Conservation (phyloP, 2,888 invertebrate species). For the Suillia variegata region DNA sequence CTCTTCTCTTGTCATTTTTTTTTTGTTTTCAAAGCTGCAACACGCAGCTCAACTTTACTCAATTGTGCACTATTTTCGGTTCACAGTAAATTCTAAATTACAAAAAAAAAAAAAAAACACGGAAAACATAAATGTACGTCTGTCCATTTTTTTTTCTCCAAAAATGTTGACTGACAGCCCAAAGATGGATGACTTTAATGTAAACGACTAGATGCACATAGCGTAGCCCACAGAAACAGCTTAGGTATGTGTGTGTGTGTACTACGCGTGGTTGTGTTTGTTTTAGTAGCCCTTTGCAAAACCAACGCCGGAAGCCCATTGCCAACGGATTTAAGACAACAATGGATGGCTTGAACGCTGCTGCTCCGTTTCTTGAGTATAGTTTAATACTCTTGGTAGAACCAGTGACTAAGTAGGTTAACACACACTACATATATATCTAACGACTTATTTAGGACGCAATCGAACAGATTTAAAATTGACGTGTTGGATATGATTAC, state of each 20-base stretch:
- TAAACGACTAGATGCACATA: conserved; percentile 34
- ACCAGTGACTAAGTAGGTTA: not conserved
- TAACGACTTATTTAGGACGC: too few relatives aligned
- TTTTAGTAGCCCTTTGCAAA: not conserved
- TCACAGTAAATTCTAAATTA: not conserved
- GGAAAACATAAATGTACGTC: conserved; percentile 5
- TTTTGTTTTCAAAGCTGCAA: not conserved
- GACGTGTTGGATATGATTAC: too few relatives aligned
- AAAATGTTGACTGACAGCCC: conserved; percentile 40
- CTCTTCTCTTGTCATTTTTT: too few relatives aligned
- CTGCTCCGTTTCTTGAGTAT: not conserved
- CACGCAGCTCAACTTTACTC: conserved; percentile 17
- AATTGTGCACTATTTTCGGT: conserved; percentile 13
- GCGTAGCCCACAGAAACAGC: conserved; percentile 28
- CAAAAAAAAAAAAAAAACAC: not conserved
- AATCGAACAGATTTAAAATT: too few relatives aligned
- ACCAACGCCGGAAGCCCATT: not conserved
- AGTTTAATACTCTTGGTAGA: not conserved
- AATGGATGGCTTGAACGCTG: not conserved
- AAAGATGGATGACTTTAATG: conserved; percentile 46
- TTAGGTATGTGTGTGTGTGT: conserved; percentile 4
- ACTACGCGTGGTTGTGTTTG: conserved; percentile 7
- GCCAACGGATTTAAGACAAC: not conserved
- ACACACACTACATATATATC: too few relatives aligned
- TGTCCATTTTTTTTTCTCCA: conserved; percentile 25